phyloP scores from a whole-genome alignment of 2,797 vertebrate species.

The Falco peregrinus region DNA sequence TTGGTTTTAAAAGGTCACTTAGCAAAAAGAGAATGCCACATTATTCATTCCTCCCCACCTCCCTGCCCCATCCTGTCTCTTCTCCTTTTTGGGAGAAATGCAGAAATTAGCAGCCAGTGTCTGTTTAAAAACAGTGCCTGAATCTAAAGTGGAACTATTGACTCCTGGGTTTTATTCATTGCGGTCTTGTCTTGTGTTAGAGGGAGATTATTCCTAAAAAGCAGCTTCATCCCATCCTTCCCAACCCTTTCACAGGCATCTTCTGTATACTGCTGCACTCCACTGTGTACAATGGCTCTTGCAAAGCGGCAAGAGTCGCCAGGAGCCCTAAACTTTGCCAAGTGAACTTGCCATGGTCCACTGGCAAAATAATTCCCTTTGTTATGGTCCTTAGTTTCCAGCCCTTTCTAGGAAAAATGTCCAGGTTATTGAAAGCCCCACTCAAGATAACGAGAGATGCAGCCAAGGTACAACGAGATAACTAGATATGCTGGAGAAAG shows the following conservation, averaged over 20 bases:
- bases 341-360: not conserved
- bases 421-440: not conserved
- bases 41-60: not conserved
- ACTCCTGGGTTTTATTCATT: not conserved
- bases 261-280: not conserved
- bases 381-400: not conserved
- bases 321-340: not conserved
- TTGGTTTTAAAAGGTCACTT: constrained; percentile 54
- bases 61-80: not conserved
- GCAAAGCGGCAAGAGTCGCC: not conserved
- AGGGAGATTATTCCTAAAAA: not conserved
- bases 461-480: not conserved
- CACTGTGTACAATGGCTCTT: not conserved
- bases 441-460: not conserved
- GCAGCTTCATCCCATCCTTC: not conserved
- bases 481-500: not conserved
- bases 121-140: not conserved
- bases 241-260: not conserved
- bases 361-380: not conserved
- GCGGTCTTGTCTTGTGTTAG: not conserved
- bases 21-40: constrained; percentile 10
- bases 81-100: not conserved
- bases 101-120: not conserved
- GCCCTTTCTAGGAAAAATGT: not conserved
- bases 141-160: not conserved